Evolutionary conservation across 2,113 vertebrate species (phyloP), one percentile per base, ranked within the genome.

Genomic region (Saimiri boliviensis): DNA sequence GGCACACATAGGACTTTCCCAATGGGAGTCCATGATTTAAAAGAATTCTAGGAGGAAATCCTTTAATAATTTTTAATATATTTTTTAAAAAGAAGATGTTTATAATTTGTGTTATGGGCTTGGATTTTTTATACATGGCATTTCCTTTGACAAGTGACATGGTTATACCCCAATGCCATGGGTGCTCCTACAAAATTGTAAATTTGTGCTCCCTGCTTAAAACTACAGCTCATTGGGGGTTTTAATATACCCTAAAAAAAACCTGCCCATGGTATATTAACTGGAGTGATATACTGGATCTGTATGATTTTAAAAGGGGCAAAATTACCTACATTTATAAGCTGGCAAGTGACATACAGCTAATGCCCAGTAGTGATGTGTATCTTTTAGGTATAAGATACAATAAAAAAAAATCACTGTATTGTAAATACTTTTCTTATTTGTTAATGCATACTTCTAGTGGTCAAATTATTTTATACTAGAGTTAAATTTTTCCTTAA

Each of bases 241-340:
- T 32, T 77, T 23, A 89, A 37, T 82, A 77, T 30, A 45, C 47
- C 23, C 60, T 86, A 35, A 14, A 17, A 68, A 58, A 25, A 49
- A 52, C 16, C 20, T 88, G 40, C 27, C 16, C 80, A 25, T 89
- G 12, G 17, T 23, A 77, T 6, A 58, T 89, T 86, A 93, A 91
- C 2, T 52, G 83, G 73, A 74, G 21, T 70, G 79, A 92, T 45
- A 68, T 8, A 45, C 16, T 73, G 45, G 12, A 16, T 32, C 6
- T 32, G 0, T 13, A 56, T 92, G 68, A 8, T 76, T 96, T 90
- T 86, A 83, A 60, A 89, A 83, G 27, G 86, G 77, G 89, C 88
- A 89, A 90, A 84, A 96, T 96, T 96, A 96, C 95, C 95, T 96
- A 97, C 91, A 96, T 95, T 96, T 93, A 91, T 86, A 97, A 98